phyloP scores from a whole-genome alignment of 2,113 vertebrate genomes.

The Bolborhynchus lineola region DNA sequence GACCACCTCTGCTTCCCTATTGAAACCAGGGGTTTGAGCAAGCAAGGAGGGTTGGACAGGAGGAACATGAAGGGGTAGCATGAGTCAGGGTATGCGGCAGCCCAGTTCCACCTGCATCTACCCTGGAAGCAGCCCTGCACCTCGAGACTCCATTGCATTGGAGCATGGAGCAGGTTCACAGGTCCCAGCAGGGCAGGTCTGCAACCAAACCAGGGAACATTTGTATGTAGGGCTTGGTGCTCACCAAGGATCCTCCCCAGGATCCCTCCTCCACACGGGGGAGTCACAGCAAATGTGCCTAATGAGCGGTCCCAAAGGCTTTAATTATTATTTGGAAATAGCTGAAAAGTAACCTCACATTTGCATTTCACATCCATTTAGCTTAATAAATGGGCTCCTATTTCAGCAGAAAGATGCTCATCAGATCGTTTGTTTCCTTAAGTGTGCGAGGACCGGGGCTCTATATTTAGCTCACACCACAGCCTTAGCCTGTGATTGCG shows the following conservation, averaged over 20 bases:
- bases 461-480: slow-evolving; percentile 39
- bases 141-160: accelerated
- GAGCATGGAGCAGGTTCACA: background rate
- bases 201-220: background rate
- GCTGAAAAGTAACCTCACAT: slow-evolving; percentile 28
- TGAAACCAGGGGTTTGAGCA: background rate
- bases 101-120: background rate
- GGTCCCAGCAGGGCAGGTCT: accelerated
- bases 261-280: background rate
- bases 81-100: background rate
- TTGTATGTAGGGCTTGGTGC: background rate
- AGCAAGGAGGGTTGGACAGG: background rate
- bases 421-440: slow-evolving; percentile 51
- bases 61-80: background rate
- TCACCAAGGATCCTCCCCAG: background rate
- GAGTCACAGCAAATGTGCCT: background rate
- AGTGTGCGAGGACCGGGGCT: background rate
- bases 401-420: slow-evolving; percentile 46
- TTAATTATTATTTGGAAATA: slow-evolving; percentile 50
- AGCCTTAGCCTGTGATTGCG: background rate
- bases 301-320: background rate
- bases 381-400: slow-evolving; percentile 31
- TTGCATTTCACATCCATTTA: slow-evolving; percentile 42
- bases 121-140: background rate
- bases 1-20: background rate